Base-by-base conservation (phyloP, 2,113 vertebrate species). In the Nycticebus coucang region DNA sequence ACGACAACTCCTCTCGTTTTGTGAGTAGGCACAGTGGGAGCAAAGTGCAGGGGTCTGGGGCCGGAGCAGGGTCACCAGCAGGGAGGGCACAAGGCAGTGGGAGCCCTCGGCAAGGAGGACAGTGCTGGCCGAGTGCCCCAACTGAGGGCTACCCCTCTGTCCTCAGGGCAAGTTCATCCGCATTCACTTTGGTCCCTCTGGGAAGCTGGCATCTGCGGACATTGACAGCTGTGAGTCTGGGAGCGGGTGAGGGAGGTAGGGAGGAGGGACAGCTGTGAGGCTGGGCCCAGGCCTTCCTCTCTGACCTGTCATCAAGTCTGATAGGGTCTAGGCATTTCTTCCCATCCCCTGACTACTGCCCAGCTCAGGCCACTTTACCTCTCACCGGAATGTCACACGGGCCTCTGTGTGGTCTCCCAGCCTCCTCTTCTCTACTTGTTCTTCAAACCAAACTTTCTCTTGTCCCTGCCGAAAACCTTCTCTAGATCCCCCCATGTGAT, bases 1-100 rank as follows among this genome's bases (percentile, higher is more conserved):
- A 99, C 0, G 99, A 99, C 98, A 99, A 99, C 98, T 99, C 99
- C 2, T 99, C 99, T 0, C 99, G 99, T 60, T 99, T 99, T 98
- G 99, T 99, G 97, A 99, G 99, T 99, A 45, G 83, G 81, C 18
- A 2, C 1, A 0, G 69, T 35, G 93, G 91, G 75, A 75, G 69
- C 11, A 9, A 50, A 8, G 45, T 50, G 24, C 41, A 41, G 37
- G 33, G 3, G 55, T 77, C 19, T 7, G 41, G 55, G 72, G 59
- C 18, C 19, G 10, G 64, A 26, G 62, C 2, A 1, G 37, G 64
- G 18, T n/a, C 57, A 15, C 60, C 18, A 55, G 18, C 30, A 1
- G 28, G 74, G 30, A 26, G 71, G 59, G 26, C 33, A 1, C 19
- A 19, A 19, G 60, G 79, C 19, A 5, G 57, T 19, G 69, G 82